Percentiles rank a stretch among this genome's conserved stretches.
phyloP scores from a whole-genome alignment of 64 coral and sea anemone genomes.

The Cladopsammia gracilis region DNA sequence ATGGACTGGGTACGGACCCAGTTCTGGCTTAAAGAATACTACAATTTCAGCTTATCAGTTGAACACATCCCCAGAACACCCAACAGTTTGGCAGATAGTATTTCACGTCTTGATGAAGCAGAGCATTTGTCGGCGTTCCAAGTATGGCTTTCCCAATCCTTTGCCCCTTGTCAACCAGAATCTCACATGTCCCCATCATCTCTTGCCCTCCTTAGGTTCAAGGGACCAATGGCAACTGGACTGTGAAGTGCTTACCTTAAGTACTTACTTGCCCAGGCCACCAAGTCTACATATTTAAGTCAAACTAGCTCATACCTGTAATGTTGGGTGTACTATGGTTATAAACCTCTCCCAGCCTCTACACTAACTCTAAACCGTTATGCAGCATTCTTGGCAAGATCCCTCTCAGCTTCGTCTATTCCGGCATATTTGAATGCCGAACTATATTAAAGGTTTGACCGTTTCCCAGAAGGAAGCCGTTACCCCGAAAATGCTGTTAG shows the following conservation, averaged over 20 bases:
- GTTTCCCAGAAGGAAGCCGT: neutral
- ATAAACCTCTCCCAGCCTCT: neutral
- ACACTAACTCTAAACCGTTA: neutral
- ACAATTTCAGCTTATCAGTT: neutral
- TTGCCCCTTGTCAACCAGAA: neutral
- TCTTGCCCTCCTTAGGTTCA: conserved; percentile 34
- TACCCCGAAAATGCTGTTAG: neutral
- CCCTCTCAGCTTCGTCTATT: neutral
- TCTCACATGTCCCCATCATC: conserved; percentile 13
- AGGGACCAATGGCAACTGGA: neutral
- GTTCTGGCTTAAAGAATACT: conserved; percentile 19
- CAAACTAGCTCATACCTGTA: neutral
- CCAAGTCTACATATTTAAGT: conserved; percentile 10
- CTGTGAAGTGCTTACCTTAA: neutral
- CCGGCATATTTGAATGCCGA: neutral
- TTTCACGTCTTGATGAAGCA: conserved; percentile 20
- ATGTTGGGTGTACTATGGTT: conserved; percentile 7
- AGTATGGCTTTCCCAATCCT: conserved; percentile 27
- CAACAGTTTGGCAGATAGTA: neutral
- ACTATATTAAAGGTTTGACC: neutral
- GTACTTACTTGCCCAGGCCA: neutral
- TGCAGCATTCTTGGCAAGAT: neutral
- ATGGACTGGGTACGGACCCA: conserved; percentile 4
- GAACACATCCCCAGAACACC: neutral
- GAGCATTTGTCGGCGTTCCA: conserved; percentile 5